These are phyloP conservation scores for Ailurus styani DNA, from an alignment of 2,113 vertebrate species.

Conservation along the genomic window DNA sequence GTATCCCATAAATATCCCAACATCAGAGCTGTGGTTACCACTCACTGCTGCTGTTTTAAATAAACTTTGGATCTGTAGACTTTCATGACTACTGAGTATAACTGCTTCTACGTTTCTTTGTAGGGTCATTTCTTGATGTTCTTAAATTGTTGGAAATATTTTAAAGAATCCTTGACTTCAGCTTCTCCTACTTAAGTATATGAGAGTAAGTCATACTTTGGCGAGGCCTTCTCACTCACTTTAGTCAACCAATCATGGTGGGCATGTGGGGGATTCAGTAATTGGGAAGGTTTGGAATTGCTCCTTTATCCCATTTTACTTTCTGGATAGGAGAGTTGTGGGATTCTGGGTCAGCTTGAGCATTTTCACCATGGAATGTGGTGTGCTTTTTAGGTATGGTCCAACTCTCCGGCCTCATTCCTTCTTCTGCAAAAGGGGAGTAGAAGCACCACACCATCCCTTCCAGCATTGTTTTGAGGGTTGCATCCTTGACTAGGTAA, in stretches of 20 bases:
- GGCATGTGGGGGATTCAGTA: accelerated
- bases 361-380: accelerated
- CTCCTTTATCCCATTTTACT: background rate
- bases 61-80: background rate
- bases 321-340: background rate
- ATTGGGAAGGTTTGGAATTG: background rate
- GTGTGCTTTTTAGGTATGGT: background rate
- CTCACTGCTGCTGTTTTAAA: background rate
- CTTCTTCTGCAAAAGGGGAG: background rate
- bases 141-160: background rate
- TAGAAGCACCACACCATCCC: accelerated
- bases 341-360: background rate
- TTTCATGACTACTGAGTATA: background rate
- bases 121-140: background rate
- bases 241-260: background rate
- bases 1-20: background rate
- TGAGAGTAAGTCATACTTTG: background rate
- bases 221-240: background rate
- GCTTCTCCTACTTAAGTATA: background rate
- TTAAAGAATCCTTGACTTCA: background rate
- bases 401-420: background rate
- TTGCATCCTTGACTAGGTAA: accelerated
- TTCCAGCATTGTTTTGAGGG: background rate
- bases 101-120: background rate
- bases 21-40: background rate